These are phyloP conservation scores for Rattus norvegicus DNA, from an alignment of 2,113 vertebrate genomes.

Conservation along the genomic window GRCr8 NC_086022.1:176971001-176971500, in stretches of 20 bases:
- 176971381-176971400: neutral
- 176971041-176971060: neutral
- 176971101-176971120: neutral
- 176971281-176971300: neutral
- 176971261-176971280: neutral
- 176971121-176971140: neutral
- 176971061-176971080: neutral
- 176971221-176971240: neutral
- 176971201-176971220: neutral
- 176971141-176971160: neutral
- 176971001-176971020: neutral
- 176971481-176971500: neutral
- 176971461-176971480: neutral
- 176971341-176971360: neutral
- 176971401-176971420: neutral
- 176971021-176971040: neutral
- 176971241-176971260: neutral
- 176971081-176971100: neutral
- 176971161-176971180: neutral
- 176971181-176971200: neutral
- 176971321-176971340: neutral
- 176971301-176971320: neutral
- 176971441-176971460: conserved; percentile 26
- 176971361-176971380: neutral
- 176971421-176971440: neutral